Evolutionary conservation across 1,140 invertebrate species (phyloP).

Genomic region (Drosophila truncata): DNA sequence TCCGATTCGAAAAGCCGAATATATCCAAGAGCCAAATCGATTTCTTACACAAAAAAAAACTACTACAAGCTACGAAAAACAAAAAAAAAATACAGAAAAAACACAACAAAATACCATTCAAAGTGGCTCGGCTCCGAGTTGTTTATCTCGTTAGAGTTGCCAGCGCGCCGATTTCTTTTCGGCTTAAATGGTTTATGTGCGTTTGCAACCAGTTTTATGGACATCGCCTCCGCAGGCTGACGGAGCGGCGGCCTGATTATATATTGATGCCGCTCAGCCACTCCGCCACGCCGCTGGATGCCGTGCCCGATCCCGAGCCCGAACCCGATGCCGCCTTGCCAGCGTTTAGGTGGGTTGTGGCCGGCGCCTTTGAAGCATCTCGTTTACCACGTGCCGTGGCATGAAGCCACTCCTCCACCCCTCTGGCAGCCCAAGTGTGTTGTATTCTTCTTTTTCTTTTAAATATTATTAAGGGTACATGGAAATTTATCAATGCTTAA

Average conservation of each 20-base stretch:
- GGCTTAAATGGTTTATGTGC: constrained; percentile 83
- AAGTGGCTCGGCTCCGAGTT: constrained; percentile 54
- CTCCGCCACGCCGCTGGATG: constrained; percentile 20
- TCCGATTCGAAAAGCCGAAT: constrained; percentile 56
- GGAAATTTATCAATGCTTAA: not conserved
- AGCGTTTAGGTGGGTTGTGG: constrained; percentile 74
- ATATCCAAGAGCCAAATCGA: constrained; percentile 57
- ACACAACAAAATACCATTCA: constrained; percentile 63
- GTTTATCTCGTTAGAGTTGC: constrained; percentile 73
- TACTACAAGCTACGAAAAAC: constrained; percentile 14
- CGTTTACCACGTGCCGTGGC: constrained; percentile 78
- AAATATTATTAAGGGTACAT: not conserved
- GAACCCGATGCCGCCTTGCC: constrained; percentile 31
- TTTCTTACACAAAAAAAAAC: constrained; percentile 59
- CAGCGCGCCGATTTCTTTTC: constrained; percentile 76
- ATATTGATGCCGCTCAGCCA: constrained; percentile 47
- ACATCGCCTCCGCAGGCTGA: constrained; percentile 60
- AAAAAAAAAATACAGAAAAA: constrained; percentile 1
- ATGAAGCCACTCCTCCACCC: constrained; percentile 24
- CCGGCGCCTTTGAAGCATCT: constrained; percentile 80
- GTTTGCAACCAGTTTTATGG: constrained; percentile 80
- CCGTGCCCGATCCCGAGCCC: constrained; percentile 1
- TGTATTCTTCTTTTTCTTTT: not conserved
- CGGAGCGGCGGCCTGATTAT: constrained; percentile 54
- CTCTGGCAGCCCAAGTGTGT: not conserved